Evolutionary conservation across 2,797 vertebrate genomes (phyloP).

Genomic region (Gobionotothen gibberifrons): DNA sequence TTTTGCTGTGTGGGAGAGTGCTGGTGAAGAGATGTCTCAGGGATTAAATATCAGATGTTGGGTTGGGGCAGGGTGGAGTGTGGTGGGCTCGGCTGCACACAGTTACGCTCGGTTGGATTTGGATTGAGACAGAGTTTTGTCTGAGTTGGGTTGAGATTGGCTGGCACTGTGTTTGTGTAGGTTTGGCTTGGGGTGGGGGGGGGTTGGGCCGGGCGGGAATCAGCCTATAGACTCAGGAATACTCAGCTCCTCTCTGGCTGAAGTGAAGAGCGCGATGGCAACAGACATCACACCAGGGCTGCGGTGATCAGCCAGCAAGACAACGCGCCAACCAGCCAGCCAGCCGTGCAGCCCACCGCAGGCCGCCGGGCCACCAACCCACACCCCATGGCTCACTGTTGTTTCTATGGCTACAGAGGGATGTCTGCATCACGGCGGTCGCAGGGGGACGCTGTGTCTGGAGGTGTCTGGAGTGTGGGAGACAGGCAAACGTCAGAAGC

Average conservation of each 20-base stretch:
- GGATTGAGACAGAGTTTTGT: slow-evolving; percentile 69
- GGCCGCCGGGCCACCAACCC: slow-evolving; percentile 67
- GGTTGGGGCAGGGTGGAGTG: slow-evolving; percentile 65
- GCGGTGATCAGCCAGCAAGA: slow-evolving; percentile 60
- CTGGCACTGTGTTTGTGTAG: slow-evolving; percentile 75
- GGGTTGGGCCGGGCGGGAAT: slow-evolving; percentile 17
- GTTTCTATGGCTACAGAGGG: slow-evolving; percentile 69
- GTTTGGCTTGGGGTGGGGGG: slow-evolving; percentile 51
- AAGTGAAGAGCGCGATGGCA: slow-evolving; percentile 61
- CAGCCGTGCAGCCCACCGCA: slow-evolving; percentile 60
- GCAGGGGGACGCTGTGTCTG: slow-evolving; percentile 61
- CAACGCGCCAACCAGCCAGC: slow-evolving; percentile 47
- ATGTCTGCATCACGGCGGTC: slow-evolving; percentile 71
- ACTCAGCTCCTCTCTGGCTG: slow-evolving; percentile 52
- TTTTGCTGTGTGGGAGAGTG: slow-evolving; percentile 25
- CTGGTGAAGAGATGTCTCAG: slow-evolving; percentile 40
- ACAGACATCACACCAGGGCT: slow-evolving; percentile 75
- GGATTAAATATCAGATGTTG: slow-evolving; percentile 69
- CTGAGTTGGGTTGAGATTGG: slow-evolving; percentile 72
- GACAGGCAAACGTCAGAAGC: slow-evolving; percentile 57
- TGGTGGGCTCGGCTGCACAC: slow-evolving; percentile 64
- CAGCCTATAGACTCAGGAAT: slow-evolving; percentile 52
- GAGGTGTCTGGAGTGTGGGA: slow-evolving; percentile 59
- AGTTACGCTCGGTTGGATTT: slow-evolving; percentile 64
- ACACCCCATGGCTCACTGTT: slow-evolving; percentile 43